Percentiles rank a stretch among this genome's conserved stretches.
Conservation (phyloP, 2,113 vertebrate genomes). For the Ancistrus triradiatus region DNA sequence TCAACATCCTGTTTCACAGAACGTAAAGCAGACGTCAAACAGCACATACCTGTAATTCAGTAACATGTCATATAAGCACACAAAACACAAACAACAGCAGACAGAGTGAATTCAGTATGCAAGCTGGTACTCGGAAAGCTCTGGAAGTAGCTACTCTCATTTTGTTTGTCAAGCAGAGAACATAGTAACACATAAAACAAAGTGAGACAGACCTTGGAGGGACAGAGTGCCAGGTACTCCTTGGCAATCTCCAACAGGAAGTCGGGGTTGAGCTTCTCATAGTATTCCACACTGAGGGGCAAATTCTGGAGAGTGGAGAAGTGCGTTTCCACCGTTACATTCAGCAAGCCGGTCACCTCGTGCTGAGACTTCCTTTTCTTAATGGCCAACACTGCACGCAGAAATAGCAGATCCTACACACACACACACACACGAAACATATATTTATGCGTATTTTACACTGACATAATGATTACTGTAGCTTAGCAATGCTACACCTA, state of each 20-base stretch:
- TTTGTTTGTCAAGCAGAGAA: too few species aligned
- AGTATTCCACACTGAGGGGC: constrained; percentile 89
- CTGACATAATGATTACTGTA: too few species aligned
- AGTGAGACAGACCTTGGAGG: constrained; percentile 74
- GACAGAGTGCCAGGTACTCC: constrained; percentile 85
- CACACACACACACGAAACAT: not conserved
- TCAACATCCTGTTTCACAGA: too few species aligned
- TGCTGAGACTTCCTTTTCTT: constrained; percentile 77
- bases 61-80: too few species aligned
- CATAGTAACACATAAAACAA: not conserved
- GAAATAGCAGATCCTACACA: constrained; percentile 82
- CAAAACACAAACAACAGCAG: too few species aligned
- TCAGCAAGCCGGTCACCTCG: constrained; percentile 80
- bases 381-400: constrained; percentile 79
- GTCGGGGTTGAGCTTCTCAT: constrained; percentile 92
- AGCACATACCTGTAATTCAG: too few species aligned
- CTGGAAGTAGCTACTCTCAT: too few species aligned
- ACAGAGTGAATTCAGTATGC: too few species aligned
- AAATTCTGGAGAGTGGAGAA: constrained; percentile 82
- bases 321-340: constrained; percentile 87
- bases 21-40: too few species aligned
- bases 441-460: too few species aligned
- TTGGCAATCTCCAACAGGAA: constrained; percentile 88
- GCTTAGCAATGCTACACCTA: too few species aligned
- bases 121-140: too few species aligned